These are phyloP conservation scores for Conops quadrifasciatus DNA, from an alignment of 2,888 invertebrate genomes.

Conservation along the genomic window DNA sequence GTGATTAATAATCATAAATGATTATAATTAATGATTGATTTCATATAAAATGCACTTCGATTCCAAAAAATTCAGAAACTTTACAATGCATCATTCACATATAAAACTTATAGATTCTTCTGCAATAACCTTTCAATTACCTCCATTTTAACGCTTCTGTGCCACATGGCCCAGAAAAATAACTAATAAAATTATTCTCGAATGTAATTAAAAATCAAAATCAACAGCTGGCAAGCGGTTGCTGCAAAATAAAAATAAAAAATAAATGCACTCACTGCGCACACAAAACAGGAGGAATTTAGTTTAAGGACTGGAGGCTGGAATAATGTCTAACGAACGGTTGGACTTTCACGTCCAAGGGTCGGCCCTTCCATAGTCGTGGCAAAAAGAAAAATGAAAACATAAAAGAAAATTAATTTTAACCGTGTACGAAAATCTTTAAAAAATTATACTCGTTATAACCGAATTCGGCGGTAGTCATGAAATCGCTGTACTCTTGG, in stretches of 20 bases:
- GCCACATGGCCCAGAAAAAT: not conserved
- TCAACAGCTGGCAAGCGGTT: slow-evolving; percentile 33
- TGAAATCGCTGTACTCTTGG: no score
- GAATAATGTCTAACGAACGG: no score
- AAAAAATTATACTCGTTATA: not conserved
- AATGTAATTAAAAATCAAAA: slow-evolving; percentile 38
- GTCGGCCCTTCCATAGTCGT: no score
- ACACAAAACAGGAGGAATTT: no score
- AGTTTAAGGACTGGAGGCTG: no score
- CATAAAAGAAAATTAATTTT: not conserved
- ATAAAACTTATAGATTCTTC: no score
- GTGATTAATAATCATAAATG: no score
- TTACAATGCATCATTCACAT: not conserved
- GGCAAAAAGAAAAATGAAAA: not conserved
- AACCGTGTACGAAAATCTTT: not conserved
- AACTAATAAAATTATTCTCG: slow-evolving; percentile 25
- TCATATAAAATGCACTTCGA: no score
- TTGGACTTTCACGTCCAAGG: no score
- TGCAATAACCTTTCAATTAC: not conserved
- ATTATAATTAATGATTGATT: no score
- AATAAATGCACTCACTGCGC: no score
- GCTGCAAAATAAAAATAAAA: slow-evolving; percentile 20
- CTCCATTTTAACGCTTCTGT: slow-evolving; percentile 1
- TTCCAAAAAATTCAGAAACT: no score
- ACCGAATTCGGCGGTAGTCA: not conserved